Conservation (phyloP, 2,797 vertebrate species). For the Acomys russatus region DNA sequence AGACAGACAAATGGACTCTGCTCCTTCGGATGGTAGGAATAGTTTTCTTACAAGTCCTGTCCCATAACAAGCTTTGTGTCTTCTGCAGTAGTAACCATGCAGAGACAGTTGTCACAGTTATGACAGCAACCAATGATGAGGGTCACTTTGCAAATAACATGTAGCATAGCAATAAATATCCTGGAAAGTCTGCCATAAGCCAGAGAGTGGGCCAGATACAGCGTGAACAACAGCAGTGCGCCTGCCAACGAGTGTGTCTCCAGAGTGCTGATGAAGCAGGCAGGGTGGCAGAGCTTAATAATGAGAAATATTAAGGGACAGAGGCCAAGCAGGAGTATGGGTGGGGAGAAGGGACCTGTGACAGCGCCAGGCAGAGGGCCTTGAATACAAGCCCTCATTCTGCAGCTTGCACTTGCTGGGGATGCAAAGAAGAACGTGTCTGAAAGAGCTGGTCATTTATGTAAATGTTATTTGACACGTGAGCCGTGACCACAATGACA, state of each 20-base stretch:
- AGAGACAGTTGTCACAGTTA: not conserved
- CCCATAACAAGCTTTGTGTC: not conserved
- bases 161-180: slow-evolving; percentile 38
- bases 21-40: not conserved
- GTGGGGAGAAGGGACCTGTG: not conserved
- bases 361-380: not conserved
- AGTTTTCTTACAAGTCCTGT: not conserved
- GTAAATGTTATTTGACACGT: slow-evolving; percentile 43
- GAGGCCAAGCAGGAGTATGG: slow-evolving; percentile 19
- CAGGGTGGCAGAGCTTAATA: slow-evolving; percentile 25
- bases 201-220: not conserved
- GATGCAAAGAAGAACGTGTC: slow-evolving; percentile 24
- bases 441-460: slow-evolving; percentile 43
- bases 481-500: slow-evolving; percentile 47
- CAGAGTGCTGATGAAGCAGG: slow-evolving; percentile 59
- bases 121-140: not conserved
- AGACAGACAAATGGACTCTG: not conserved
- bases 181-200: slow-evolving; percentile 20
- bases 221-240: not conserved
- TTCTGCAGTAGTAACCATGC: not conserved
- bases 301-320: slow-evolving; percentile 57
- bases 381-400: not conserved
- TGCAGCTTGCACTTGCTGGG: not conserved
- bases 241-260: not conserved
- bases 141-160: slow-evolving; percentile 7